Evolutionary conservation across 2,113 vertebrate genomes (phyloP).

Genomic region (Paralichthys olivaceus): DNA sequence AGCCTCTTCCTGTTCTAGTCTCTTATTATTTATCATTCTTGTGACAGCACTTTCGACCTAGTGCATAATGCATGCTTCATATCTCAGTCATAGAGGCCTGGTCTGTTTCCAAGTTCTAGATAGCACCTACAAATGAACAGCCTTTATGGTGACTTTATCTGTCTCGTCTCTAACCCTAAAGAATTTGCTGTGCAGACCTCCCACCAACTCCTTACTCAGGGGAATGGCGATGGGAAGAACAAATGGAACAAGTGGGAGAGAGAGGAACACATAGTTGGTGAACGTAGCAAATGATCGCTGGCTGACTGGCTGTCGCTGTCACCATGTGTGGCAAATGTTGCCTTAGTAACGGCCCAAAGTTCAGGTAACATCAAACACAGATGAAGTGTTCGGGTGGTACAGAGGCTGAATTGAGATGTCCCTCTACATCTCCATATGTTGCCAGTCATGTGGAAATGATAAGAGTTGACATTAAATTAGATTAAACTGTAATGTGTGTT

Average conservation of each 20-base stretch:
- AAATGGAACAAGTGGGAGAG: background rate
- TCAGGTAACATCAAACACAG: constrained; percentile 72
- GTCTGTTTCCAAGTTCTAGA: too few relatives aligned
- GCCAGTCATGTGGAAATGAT: too few relatives aligned
- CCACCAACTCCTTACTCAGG: background rate
- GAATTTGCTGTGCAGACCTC: too few relatives aligned
- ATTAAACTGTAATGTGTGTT: background rate
- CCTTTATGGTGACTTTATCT: too few relatives aligned
- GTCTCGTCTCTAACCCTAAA: too few relatives aligned
- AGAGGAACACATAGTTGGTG: background rate
- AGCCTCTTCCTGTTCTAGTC: constrained; percentile 26
- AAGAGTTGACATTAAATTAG: background rate
- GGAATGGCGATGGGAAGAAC: background rate
- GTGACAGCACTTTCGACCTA: background rate
- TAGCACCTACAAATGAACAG: too few relatives aligned
- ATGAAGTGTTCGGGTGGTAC: constrained; percentile 27
- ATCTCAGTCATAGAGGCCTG: background rate
- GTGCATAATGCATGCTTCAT: constrained; percentile 7
- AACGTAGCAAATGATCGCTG: too few relatives aligned
- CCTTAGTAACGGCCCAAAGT: constrained; percentile 77
- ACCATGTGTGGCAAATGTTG: constrained; percentile 40
- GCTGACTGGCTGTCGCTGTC: too few relatives aligned
- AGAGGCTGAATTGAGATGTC: background rate
- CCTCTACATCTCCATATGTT: too few relatives aligned
- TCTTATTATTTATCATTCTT: constrained; percentile 5